Conservation (phyloP, 2,113 vertebrate genomes). For the Eulemur macaco region DNA sequence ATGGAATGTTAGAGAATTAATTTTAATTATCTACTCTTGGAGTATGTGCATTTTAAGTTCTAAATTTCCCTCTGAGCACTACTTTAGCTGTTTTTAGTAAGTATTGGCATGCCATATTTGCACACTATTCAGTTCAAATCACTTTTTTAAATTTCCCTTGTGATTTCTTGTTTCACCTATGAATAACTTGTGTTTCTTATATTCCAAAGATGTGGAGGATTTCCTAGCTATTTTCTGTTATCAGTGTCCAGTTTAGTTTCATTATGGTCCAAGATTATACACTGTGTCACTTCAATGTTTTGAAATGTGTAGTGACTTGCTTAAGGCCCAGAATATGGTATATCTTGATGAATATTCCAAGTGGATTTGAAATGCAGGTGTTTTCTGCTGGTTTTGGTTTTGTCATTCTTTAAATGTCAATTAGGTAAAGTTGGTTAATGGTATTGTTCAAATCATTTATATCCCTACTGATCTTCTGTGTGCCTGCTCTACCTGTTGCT, state of each 20-base stretch:
- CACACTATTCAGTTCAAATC: background rate
- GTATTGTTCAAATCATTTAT: background rate
- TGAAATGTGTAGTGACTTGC: background rate
- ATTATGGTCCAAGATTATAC: background rate
- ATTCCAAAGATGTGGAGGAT: background rate
- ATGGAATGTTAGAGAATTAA: background rate
- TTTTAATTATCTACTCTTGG: background rate
- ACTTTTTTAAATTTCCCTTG: background rate
- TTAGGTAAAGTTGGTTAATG: background rate
- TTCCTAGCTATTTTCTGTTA: background rate
- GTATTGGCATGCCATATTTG: background rate
- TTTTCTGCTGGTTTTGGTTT: background rate
- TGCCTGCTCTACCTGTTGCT: background rate
- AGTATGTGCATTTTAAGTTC: background rate
- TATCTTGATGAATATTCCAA: background rate
- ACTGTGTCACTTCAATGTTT: background rate
- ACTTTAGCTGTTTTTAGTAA: background rate
- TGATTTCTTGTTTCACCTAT: background rate
- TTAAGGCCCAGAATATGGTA: background rate
- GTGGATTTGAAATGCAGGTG: background rate
- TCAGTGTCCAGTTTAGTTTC: background rate
- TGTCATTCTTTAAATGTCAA: background rate
- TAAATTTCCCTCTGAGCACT: background rate
- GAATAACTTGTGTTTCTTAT: background rate
- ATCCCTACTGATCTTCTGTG: background rate